These are phyloP conservation scores for Rhabdophis nuchalis DNA, from an alignment of 2,797 vertebrate genomes.

Conservation along the genomic window DNA sequence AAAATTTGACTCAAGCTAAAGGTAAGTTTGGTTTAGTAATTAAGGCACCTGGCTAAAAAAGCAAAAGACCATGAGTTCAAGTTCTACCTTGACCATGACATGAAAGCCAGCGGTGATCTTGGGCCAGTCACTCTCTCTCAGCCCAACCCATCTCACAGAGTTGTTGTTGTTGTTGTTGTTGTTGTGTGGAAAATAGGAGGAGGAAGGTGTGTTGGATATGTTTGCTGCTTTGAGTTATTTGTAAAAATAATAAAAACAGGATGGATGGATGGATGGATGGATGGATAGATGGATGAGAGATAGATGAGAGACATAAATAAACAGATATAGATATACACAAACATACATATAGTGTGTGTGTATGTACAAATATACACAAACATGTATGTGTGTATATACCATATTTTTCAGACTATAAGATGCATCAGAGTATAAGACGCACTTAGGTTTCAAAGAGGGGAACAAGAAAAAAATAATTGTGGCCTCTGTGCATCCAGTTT, in stretches of 20 bases:
- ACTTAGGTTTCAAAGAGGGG: too few species aligned
- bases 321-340: not conserved
- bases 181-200: not conserved
- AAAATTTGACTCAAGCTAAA: not conserved
- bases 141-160: not conserved
- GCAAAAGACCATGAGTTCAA: not conserved
- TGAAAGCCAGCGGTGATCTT: not conserved
- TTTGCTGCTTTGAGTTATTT: not conserved
- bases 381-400: too few species aligned
- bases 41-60: not conserved
- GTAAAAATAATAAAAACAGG: not conserved
- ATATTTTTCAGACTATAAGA: too few species aligned
- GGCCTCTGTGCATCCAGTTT: too few species aligned
- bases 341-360: not conserved
- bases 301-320: too few species aligned
- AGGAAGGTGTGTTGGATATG: not conserved
- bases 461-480: too few species aligned
- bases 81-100: not conserved
- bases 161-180: too few species aligned
- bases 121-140: not conserved
- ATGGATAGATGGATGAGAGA: too few species aligned
- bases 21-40: not conserved
- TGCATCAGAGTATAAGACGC: too few species aligned
- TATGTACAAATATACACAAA: accelerated
- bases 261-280: not conserved